phyloP scores from a whole-genome alignment of 2,797 vertebrate species.

The Benthosema pterotum region DNA sequence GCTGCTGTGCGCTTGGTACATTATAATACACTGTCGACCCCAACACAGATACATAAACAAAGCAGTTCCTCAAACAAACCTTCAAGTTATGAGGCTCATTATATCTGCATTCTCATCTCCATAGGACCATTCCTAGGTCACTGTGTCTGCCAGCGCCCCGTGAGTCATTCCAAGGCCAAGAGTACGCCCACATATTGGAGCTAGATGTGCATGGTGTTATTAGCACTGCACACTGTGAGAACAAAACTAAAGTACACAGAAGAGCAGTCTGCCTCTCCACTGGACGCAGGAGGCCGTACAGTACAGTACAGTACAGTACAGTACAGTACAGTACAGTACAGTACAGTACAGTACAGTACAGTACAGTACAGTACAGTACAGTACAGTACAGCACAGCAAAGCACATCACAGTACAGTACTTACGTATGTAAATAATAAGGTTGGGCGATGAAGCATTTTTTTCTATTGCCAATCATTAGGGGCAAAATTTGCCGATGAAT shows the following conservation, averaged over 20 bases:
- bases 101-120: conserved; percentile 1
- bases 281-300: not conserved
- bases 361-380: too few species aligned
- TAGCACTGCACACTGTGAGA: conserved; percentile 7
- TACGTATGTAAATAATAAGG: too few species aligned
- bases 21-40: not conserved
- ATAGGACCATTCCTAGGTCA: not conserved
- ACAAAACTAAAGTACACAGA: not conserved
- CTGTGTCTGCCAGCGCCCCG: not conserved
- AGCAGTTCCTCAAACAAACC: not conserved
- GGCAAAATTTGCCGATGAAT: too few species aligned
- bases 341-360: too few species aligned
- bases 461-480: too few species aligned
- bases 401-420: too few species aligned
- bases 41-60: not conserved
- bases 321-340: too few species aligned
- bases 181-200: not conserved
- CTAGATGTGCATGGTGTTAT: not conserved
- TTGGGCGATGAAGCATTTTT: too few species aligned
- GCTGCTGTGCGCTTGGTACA: not conserved
- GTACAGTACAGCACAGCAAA: too few species aligned
- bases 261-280: conserved; percentile 17
- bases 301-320: too few species aligned
- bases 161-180: conserved; percentile 21
- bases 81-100: not conserved